Percentiles rank a stretch among this genome's conserved stretches.
Evolutionary conservation across 2,888 invertebrate genomes (phyloP).

Genomic region (Pomacea canaliculata): DNA sequence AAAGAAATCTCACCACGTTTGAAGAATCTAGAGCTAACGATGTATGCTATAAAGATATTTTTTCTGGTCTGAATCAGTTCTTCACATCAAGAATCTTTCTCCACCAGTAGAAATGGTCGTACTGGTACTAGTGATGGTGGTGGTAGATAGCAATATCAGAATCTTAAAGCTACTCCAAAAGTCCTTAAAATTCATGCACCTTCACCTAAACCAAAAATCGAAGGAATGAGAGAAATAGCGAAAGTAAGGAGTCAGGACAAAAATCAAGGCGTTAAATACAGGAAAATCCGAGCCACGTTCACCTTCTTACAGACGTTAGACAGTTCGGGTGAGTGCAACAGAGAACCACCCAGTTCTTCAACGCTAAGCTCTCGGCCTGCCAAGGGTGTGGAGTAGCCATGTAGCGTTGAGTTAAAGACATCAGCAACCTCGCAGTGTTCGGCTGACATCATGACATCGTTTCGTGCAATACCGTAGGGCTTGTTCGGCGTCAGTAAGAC

Average conservation of each 20-base stretch:
- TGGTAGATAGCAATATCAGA: too few relatives aligned
- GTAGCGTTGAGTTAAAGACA: neutral
- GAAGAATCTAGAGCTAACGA: too few relatives aligned
- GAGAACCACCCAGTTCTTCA: neutral
- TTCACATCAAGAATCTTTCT: too few relatives aligned
- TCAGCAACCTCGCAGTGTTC: conserved; percentile 6
- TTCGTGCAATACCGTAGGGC: conserved; percentile 17
- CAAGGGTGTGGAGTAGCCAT: neutral
- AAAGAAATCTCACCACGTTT: too few relatives aligned
- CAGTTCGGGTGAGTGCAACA: neutral
- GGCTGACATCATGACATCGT: conserved; percentile 20
- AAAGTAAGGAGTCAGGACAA: neutral
- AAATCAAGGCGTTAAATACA: conserved; percentile 9
- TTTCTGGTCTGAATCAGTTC: too few relatives aligned
- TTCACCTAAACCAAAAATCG: too few relatives aligned
- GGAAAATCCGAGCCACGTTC: too few relatives aligned
- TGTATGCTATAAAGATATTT: too few relatives aligned
- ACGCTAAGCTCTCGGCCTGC: neutral
- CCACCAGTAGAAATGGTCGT: too few relatives aligned
- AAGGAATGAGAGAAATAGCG: neutral
- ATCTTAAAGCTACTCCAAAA: too few relatives aligned
- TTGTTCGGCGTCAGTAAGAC: conserved; percentile 11
- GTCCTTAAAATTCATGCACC: too few relatives aligned
- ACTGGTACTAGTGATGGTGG: too few relatives aligned
- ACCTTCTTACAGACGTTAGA: conserved; percentile 4